Base-by-base conservation (phyloP, 2,888 invertebrate species). In the Zaprionus bogoriensis region DNA sequence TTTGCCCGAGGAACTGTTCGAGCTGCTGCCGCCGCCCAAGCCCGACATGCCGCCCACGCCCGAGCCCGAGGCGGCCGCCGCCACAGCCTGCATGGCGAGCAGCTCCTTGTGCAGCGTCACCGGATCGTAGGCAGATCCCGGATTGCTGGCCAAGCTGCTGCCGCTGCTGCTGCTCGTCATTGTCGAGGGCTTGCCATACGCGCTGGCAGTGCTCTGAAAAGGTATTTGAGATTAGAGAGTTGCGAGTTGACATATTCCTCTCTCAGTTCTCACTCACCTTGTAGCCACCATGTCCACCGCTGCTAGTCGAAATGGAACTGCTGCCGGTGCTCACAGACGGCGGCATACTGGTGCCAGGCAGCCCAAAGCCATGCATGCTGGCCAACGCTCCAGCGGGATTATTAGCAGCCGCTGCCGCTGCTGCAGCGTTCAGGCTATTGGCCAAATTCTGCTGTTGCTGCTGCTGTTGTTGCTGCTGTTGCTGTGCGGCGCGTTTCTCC, bases 1-100 rank as follows among this genome's bases (percentile, higher is more conserved):
- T 30, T 82, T 82, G 39, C 79, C 61, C 0, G 85, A 82, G 51
- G 80, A 81, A 67, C 78, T 78, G 47, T 77, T 77, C 7, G 81
- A 74, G 54, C 58, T 59, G 32, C 32, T 32, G 32, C 32, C 17
- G 14, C 32, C 17, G 3, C 32, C 32, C 0, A 36, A 17, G 9
- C 66, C 72, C 0, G 69, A 59, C 64, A 69, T 66, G 44, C 68
- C 69, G 22, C 69, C 62, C 22, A 73, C 76, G 4, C 70, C 77
- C 2, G 85, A 77, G 5, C 85, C 77, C 2, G 89, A 88, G 64
- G 90, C 89, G 22, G 90, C 89, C 5, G 90, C 91, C 17, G 91
- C 91, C 25, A 89, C 91, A 10, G 89, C 91, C 78, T 91, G 91
- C 91, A 91, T 91, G 53, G 91, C 91, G 62, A 91, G 74, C 48